These are phyloP conservation scores for Artibeus jamaicensis DNA, from an alignment of 2,797 vertebrate genomes.

Conservation along the genomic window DNA sequence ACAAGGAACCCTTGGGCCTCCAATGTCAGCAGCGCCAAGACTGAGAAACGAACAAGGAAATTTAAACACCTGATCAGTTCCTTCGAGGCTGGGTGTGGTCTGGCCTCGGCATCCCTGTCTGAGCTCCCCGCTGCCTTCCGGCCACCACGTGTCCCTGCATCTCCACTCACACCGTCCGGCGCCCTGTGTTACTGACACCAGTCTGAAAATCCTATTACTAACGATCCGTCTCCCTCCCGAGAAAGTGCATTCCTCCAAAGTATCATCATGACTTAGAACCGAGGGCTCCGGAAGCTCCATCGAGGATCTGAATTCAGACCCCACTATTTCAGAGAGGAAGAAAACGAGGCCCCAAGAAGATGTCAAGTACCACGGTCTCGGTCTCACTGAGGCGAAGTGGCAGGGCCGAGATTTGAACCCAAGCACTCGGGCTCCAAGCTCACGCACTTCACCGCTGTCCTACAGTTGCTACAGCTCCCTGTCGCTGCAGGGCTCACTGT, in stretches of 20 bases:
- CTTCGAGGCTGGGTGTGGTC: background rate
- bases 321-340: background rate
- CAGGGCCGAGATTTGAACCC: background rate
- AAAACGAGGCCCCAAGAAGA: background rate
- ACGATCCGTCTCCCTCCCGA: background rate
- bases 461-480: background rate
- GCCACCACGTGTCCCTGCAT: background rate
- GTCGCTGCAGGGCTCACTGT: background rate
- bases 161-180: background rate
- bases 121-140: background rate
- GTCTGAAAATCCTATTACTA: background rate
- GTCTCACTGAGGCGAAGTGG: background rate
- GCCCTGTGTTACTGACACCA: background rate
- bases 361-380: background rate
- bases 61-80: background rate
- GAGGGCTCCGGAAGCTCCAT: background rate
- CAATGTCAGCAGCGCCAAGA: background rate
- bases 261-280: background rate
- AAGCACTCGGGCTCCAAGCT: fast-evolving
- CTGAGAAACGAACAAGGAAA: background rate
- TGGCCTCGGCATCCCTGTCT: background rate
- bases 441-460: fast-evolving
- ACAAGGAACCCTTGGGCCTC: background rate
- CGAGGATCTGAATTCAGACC: background rate
- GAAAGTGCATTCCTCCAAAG: background rate